A percentile compares a stretch with the other conserved stretches of the same genome.
phyloP scores from a whole-genome alignment of 1,140 invertebrate genomes.

The Chelonus insularis region DNA sequence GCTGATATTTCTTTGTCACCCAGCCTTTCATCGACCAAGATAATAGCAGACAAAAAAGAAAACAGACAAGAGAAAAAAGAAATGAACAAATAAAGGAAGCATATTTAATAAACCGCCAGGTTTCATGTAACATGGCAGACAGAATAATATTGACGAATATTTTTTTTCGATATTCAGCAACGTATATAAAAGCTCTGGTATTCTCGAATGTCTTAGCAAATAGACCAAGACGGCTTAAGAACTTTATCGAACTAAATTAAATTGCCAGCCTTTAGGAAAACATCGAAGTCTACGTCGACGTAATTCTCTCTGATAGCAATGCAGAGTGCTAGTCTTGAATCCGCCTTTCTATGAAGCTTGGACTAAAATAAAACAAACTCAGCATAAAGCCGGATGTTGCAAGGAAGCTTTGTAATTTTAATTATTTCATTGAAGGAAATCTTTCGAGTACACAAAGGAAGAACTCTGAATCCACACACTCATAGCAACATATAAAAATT shows the following conservation, averaged over 20 bases:
- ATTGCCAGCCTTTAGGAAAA: not conserved
- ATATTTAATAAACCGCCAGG: not conserved
- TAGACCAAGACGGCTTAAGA: constrained; percentile 9
- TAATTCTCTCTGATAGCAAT: constrained; percentile 11
- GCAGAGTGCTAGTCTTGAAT: too few species aligned
- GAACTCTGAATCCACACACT: too few species aligned
- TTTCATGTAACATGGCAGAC: too few species aligned
- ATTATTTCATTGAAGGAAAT: constrained; percentile 49
- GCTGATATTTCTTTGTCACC: constrained; percentile 9
- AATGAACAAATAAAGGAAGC: not conserved
- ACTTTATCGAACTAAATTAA: constrained; percentile 23
- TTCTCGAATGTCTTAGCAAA: not conserved
- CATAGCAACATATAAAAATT: too few species aligned
- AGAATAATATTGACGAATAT: not conserved
- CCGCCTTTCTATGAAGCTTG: too few species aligned
- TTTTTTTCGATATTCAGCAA: not conserved
- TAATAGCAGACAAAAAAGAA: constrained; percentile 8
- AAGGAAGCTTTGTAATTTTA: constrained; percentile 47
- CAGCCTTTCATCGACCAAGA: constrained; percentile 4
- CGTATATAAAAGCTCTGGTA: not conserved
- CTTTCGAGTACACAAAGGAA: constrained; percentile 36
- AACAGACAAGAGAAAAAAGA: not conserved
- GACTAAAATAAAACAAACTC: constrained; percentile 1
- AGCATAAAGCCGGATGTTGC: constrained; percentile 13
- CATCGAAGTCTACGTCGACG: not conserved